Evolutionary conservation across 2,113 vertebrate genomes (phyloP), one percentile per base, ranked within the genome.

Genomic region (Siniperca knerii): DNA sequence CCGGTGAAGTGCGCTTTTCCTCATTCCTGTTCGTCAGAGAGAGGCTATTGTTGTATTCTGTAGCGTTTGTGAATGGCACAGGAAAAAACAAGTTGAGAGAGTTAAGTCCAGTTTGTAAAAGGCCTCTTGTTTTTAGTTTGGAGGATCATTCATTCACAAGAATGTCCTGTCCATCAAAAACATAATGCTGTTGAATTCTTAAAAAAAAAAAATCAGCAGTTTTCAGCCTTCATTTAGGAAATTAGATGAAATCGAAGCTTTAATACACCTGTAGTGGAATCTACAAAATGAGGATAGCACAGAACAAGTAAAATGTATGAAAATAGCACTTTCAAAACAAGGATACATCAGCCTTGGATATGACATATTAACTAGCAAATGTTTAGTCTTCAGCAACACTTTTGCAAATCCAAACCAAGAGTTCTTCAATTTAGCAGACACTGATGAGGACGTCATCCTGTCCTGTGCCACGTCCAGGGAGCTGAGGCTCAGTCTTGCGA

Each of bases 11-110:
- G 75, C 46, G 40, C 71, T 81, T 95, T 94, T 94, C 94, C 90
- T 86, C 65, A 91, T 96, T 95, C 94, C 93, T 92, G 92, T 93
- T 86, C 11, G 72, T 92, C 87, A 93, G 60, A 84, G 25, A 40
- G 65, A 20, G 21, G 68, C 52, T 86, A 77, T 93, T 94, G 77
- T 91, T 78, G 18, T 44, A 33, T 54, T 55, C 40, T 57, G 50
- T 6, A 64, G 68, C 69, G 67, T 77, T 75, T 79, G 48, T 76
- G 6, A 90, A 83, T 73, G 68, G 60, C 54, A 64, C 58, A 11
- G 40, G 44, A 71, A 83, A 82, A 46, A 89, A 73, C 50, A 48
- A 69, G 35, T 52, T 8, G 71, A 78, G 44, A 77, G 16, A 74
- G 44, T 74, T 52, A 12, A 48, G 44, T 60, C 15, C 46, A 25